Evolutionary conservation across 2,113 vertebrate genomes (phyloP).

Genomic region (Otocyon megalotis): DNA sequence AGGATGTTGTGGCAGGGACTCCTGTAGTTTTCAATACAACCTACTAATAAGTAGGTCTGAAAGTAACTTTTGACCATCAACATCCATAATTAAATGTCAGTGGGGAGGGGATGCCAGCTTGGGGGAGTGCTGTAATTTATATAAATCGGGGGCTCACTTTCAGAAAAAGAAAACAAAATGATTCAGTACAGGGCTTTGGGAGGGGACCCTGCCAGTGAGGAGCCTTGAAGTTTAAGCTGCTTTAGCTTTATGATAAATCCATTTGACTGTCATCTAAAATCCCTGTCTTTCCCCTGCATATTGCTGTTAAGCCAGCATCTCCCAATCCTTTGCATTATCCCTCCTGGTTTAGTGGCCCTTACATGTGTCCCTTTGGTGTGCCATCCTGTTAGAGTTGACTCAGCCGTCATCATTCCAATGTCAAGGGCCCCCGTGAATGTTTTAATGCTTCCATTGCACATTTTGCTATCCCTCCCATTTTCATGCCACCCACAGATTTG

Average conservation of each 20-base stretch:
- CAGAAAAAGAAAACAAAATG: conserved; percentile 30
- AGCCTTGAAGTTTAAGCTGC: conserved; percentile 46
- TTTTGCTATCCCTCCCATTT: not conserved
- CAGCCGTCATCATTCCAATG: not conserved
- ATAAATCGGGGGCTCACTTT: not conserved
- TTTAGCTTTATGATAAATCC: conserved; percentile 45
- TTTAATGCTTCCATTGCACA: not conserved
- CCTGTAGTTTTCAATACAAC: not conserved
- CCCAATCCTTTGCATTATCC: not conserved
- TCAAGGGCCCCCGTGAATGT: not conserved
- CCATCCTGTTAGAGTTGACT: not conserved
- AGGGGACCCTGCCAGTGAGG: not conserved
- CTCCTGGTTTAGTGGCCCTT: not conserved
- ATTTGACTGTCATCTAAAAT: conserved; percentile 21
- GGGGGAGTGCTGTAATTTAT: not conserved
- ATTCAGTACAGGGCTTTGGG: not conserved
- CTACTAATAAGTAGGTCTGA: not conserved
- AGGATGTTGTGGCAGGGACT: not conserved
- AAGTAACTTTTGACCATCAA: conserved; percentile 15
- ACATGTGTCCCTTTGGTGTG: conserved; percentile 34
- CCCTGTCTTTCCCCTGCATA: conserved; percentile 2
- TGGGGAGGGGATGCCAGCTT: not conserved
- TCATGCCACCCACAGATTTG: not conserved
- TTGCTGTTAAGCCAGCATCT: not conserved
- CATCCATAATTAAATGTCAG: not conserved